Evolutionary conservation across 2,888 invertebrate species (phyloP).

Genomic region (Formica aserva): DNA sequence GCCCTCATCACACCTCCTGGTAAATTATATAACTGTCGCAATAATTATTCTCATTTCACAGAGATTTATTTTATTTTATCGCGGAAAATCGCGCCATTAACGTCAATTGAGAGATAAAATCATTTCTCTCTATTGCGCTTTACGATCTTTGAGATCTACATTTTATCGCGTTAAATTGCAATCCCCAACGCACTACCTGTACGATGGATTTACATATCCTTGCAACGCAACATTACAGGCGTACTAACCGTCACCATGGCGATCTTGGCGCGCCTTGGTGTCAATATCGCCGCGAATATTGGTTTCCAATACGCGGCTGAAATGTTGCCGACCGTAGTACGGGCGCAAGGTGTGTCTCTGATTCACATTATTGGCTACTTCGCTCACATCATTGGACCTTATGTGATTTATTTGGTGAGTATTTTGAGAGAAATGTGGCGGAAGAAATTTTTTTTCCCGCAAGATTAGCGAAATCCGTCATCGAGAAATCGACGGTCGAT

Average conservation of each 20-base stretch:
- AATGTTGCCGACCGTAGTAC: slow-evolving; percentile 93
- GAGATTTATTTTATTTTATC: background rate
- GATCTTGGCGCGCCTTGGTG: slow-evolving; percentile 93
- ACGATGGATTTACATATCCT: slow-evolving; percentile 65
- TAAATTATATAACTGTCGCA: slow-evolving; percentile 78
- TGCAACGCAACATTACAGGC: slow-evolving; percentile 84
- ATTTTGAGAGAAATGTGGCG: background rate
- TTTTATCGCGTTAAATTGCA: background rate
- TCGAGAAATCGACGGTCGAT: too few relatives aligned
- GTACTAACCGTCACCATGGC: slow-evolving; percentile 92
- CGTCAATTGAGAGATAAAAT: background rate
- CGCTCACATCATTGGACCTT: slow-evolving; percentile 93
- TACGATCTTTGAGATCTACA: background rate
- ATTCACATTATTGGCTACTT: slow-evolving; percentile 96
- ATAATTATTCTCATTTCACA: background rate
- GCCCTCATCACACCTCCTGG: slow-evolving; percentile 92
- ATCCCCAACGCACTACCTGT: background rate
- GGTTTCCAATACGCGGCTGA: slow-evolving; percentile 96
- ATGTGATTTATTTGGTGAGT: slow-evolving; percentile 93
- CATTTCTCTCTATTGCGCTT: background rate
- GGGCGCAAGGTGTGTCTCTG: slow-evolving; percentile 95
- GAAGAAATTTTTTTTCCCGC: background rate
- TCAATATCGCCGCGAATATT: slow-evolving; percentile 96
- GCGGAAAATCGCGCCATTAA: background rate
- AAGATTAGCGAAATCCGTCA: background rate